These are phyloP conservation scores for Anarsia innoxiella DNA, from an alignment of 2,888 invertebrate genomes.

Conservation along the genomic window DNA sequence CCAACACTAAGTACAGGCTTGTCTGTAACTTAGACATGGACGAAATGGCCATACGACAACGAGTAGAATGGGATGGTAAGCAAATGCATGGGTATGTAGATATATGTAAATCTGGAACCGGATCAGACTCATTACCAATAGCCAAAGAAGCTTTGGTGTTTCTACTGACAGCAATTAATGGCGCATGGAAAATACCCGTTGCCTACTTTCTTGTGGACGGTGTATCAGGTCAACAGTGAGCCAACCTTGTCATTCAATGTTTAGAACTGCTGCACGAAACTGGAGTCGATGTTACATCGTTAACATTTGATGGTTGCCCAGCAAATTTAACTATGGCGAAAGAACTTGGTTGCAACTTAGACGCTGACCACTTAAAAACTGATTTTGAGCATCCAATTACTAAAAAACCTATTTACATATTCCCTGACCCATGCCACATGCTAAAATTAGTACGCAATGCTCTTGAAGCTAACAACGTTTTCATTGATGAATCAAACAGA, in stretches of 20 bases:
- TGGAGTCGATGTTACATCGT: background rate
- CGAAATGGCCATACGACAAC: background rate
- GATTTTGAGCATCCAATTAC: constrained; percentile 6
- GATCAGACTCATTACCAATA: background rate
- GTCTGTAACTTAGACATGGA: background rate
- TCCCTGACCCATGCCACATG: constrained; percentile 15
- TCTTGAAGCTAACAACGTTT: constrained; percentile 2
- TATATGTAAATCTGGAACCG: background rate
- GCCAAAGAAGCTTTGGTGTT: background rate
- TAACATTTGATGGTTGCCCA: constrained; percentile 15
- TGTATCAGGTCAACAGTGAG: background rate
- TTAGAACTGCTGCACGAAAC: background rate
- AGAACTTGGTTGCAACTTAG: constrained; percentile 16
- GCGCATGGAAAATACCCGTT: constrained; percentile 10
- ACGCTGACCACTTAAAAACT: constrained; percentile 9
- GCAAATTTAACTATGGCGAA: constrained; percentile 20
- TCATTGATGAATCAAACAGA: background rate
- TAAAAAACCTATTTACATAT: constrained; percentile 6
- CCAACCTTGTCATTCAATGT: constrained; percentile 9
- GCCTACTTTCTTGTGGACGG: constrained; percentile 8
- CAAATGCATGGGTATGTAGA: background rate
- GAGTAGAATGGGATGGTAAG: background rate
- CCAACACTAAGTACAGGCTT: no score
- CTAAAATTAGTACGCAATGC: constrained; percentile 15
- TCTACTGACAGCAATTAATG: constrained; percentile 3